phyloP scores from a whole-genome alignment of 2,797 vertebrate genomes.

The Vireo griseus region DNA sequence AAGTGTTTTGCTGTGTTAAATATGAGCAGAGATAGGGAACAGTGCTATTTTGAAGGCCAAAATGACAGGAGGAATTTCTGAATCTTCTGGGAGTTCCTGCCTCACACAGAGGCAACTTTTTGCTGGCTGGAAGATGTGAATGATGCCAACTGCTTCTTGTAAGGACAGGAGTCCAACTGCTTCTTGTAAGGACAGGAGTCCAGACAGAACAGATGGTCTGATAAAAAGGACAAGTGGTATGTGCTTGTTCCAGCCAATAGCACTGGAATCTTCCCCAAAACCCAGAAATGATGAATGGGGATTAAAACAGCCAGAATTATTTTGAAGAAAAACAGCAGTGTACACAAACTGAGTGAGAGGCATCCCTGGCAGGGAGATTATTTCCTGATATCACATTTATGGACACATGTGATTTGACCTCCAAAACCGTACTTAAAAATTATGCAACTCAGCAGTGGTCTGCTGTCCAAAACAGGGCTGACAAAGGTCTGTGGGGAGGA shows the following conservation, averaged over 20 bases:
- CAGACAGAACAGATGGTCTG: slow-evolving; percentile 45
- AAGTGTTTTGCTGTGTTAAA: background rate
- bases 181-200: slow-evolving; percentile 8
- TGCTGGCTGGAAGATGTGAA: background rate
- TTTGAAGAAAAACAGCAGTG: background rate
- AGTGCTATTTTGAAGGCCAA: background rate
- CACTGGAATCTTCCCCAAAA: slow-evolving; percentile 16
- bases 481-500: background rate
- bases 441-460: background rate
- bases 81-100: background rate
- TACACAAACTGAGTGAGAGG: background rate
- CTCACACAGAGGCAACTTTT: slow-evolving; percentile 20
- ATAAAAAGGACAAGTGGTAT: slow-evolving; percentile 50
- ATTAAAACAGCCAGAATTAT: slow-evolving; percentile 20
- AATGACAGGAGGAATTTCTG: background rate
- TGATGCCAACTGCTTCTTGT: slow-evolving; percentile 11
- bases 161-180: slow-evolving; percentile 17
- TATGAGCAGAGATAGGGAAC: background rate
- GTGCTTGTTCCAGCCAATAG: background rate
- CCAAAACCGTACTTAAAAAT: background rate
- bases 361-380: background rate
- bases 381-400: background rate
- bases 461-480: background rate
- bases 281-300: background rate
- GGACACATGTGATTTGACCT: background rate